Conservation (phyloP, 2,797 vertebrate genomes). For the Capromys pilorides region DNA sequence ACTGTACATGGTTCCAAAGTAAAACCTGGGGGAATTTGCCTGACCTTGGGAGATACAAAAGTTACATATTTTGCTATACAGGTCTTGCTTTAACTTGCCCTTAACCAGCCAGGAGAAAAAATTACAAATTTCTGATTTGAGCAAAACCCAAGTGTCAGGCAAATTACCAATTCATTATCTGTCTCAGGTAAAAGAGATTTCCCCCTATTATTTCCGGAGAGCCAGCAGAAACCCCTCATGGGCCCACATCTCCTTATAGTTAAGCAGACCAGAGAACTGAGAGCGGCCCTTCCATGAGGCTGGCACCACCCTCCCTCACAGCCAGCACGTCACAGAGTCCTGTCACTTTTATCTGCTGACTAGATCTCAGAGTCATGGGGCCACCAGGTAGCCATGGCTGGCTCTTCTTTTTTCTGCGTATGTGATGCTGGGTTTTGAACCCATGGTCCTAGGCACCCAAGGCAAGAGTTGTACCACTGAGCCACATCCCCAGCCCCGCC, state of each 20-base stretch:
- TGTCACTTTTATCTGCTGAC: background rate
- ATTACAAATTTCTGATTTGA: conserved; percentile 50
- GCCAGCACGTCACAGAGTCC: background rate
- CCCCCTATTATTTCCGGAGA: background rate
- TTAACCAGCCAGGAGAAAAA: too few relatives aligned
- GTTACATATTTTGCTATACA: too few relatives aligned
- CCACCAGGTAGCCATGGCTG: background rate
- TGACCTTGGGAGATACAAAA: too few relatives aligned
- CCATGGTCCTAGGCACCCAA: too few relatives aligned
- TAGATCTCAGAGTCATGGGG: background rate
- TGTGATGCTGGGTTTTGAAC: too few relatives aligned
- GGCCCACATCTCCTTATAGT: background rate
- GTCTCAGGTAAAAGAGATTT: background rate
- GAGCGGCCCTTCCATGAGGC: background rate
- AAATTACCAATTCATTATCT: conserved; percentile 13
- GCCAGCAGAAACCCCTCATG: background rate
- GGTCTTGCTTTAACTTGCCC: too few relatives aligned
- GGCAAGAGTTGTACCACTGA: too few relatives aligned
- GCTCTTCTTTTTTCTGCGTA: background rate
- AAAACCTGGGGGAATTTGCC: too few relatives aligned
- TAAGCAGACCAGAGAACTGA: background rate
- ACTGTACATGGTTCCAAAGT: too few relatives aligned
- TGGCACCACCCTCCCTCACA: too few relatives aligned
- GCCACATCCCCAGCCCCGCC: too few relatives aligned
- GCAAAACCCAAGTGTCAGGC: background rate